phyloP scores from a whole-genome alignment of 1,140 invertebrate genomes.

The Achroia grisella region DNA sequence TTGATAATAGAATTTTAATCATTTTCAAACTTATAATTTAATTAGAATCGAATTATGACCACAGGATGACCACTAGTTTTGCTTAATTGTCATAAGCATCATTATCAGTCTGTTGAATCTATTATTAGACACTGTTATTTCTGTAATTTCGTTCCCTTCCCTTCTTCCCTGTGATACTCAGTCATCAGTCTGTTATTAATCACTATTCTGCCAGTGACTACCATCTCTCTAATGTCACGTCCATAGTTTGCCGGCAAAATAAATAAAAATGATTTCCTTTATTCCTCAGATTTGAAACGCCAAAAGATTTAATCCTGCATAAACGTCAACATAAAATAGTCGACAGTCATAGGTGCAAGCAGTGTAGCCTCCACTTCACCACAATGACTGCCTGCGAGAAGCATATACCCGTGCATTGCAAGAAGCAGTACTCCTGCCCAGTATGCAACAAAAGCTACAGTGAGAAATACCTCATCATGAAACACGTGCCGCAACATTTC shows the following conservation, averaged over 20 bases:
- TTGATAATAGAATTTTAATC: too few species aligned
- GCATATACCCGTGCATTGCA: slow-evolving; percentile 45
- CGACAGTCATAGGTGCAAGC: slow-evolving; percentile 31
- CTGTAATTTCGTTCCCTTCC: too few species aligned
- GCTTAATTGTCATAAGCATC: too few species aligned
- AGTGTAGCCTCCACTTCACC: slow-evolving; percentile 39
- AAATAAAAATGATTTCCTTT: not conserved
- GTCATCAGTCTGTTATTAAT: too few species aligned
- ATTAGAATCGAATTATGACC: too few species aligned
- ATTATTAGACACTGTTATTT: too few species aligned
- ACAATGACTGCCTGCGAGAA: slow-evolving; percentile 27
- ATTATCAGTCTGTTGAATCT: too few species aligned
- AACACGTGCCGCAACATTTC: slow-evolving; percentile 50
- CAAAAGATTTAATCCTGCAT: slow-evolving; percentile 38
- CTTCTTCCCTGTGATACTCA: too few species aligned
- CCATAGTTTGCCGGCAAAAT: not conserved
- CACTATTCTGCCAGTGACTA: too few species aligned
- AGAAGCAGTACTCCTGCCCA: slow-evolving; percentile 40
- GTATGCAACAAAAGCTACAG: slow-evolving; percentile 38
- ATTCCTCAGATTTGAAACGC: slow-evolving; percentile 36
- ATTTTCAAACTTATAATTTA: too few species aligned
- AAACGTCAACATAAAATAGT: slow-evolving; percentile 26
- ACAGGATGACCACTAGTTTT: too few species aligned
- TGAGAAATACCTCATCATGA: slow-evolving; percentile 40
- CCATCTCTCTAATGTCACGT: too few species aligned